phyloP scores from a whole-genome alignment of 2,888 invertebrate genomes.

The Dromius quadrimaculatus region DNA sequence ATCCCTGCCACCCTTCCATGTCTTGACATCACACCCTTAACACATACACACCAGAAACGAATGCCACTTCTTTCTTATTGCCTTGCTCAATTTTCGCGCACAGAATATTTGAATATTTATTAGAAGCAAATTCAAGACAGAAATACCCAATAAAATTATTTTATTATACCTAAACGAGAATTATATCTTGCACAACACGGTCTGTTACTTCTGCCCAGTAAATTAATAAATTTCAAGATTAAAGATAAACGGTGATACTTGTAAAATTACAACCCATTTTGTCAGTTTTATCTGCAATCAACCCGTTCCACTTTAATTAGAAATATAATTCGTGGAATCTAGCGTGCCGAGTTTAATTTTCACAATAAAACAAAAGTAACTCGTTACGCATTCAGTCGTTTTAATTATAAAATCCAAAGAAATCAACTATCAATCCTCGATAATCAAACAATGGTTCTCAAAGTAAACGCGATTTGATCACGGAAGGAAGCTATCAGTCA shows the following conservation, averaged over 20 bases:
- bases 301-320: constrained; percentile 26
- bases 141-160: constrained; percentile 2
- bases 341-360: constrained; percentile 35
- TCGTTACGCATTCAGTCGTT: constrained; percentile 39
- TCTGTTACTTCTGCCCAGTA: no score
- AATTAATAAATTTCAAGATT: no score
- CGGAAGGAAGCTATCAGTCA: constrained; percentile 49
- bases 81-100: constrained; percentile 40
- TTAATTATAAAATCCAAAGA: constrained; percentile 42
- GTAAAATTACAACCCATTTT: constrained; percentile 17
- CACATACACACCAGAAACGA: constrained; percentile 22
- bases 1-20: no score
- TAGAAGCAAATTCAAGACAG: constrained; percentile 15
- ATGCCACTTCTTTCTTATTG: constrained; percentile 42
- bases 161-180: no score
- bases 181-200: no score
- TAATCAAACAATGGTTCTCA: constrained; percentile 37
- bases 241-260: constrained; percentile 1
- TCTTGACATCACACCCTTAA: background rate
- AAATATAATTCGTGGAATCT: constrained; percentile 34
- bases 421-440: constrained; percentile 31
- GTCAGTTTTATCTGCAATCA: constrained; percentile 17
- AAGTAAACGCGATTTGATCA: constrained; percentile 32
- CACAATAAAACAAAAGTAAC: constrained; percentile 35
- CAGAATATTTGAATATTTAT: constrained; percentile 45